Evolutionary conservation across 2,797 vertebrate genomes (phyloP), one percentile per base, ranked within the genome.

Genomic region (Siniperca undulata): DNA sequence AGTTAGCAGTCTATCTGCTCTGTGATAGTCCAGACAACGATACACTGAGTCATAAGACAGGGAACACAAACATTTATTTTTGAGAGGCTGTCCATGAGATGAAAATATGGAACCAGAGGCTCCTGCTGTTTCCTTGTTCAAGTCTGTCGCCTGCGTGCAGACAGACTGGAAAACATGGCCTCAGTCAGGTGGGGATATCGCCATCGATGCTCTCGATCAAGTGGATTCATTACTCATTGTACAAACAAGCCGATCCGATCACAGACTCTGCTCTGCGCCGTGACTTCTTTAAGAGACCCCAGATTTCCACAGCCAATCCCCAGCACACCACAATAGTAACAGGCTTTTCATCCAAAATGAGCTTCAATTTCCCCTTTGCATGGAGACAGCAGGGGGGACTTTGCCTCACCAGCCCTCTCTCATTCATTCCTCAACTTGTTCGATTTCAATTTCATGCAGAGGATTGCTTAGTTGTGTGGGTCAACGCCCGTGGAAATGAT

Each of bases 401-500:
- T 67, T n/a, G 77, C 69, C 78, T 86, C 38, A 14, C 50, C 69
- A 56, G 67, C 72, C 68, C 65, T 50, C 42, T 44, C 22, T 76
- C 69, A 78, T 85, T 84, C 86, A 38, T 71, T 74, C 78, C 67
- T 64, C 52, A 68, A 77, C 84, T 88, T 70, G 77, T 92, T 94
- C 75, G 75, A 91, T 93, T 93, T 90, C n/a, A 84, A 86, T 92
- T 90, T 92, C 80, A 85, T 86, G 85, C 80, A 87, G 89, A 71
- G 78, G 74, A 90, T 73, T 27, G 71, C 86, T 93, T 80, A 77
- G 80, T 64, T 82, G 86, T 74, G 89, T 50, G 92, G 93, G 94
- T 95, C 93, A 91, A 73, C 74, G 74, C 91, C 88, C 87, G 77
- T 84, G 88, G 91, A 94, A 93, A 93, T 73, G 84, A 93, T 83